Base-by-base conservation (phyloP, 2,797 vertebrate species). In the Cirrhinus molitorella region DNA sequence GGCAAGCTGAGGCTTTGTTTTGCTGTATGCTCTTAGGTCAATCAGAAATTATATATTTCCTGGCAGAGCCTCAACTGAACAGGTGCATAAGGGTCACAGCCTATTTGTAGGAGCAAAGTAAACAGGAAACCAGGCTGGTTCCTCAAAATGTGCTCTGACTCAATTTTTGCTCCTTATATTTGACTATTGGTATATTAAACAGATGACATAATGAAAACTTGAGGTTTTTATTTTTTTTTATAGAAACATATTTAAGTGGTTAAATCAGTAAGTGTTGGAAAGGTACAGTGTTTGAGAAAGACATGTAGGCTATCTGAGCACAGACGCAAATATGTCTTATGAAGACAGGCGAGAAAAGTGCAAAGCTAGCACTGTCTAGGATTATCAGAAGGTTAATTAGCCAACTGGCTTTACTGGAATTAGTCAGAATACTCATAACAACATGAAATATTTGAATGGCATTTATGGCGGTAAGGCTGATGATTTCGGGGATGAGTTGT, bases 171-270 rank as follows among this genome's bases (percentile, higher is more conserved):
- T 53, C 49, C 83, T 81, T 61, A 72, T 79, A 68, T 81, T 53
- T 43, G 87, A 89, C 73, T 81, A 89, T 87, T 82, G 66, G 90
- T 92, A 86, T 90, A 93, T 92, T 91, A 90, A 94, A 93, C 14
- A 21, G 49, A 68, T 53, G 17, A 5, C 23, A 72, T 72, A 77
- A 66, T 70, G 34, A 70, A 82, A 66, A 61, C 6, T 76, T 21
- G 37, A 23, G 25, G n/a, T n/a, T n/a, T n/a, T 78, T 71, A 75
- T 67, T 17, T 40, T 70, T 43, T 83, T 76, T 72, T 23, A 43
- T 74, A 75, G 34, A 23, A 51, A 73, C 9, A 25, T 57, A 43
- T 78, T 23, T 55, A 66, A 80, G 74, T 65, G 83, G 59, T 87
- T 25, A 87, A 91, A 88, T 51, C 40, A 66, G 83, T 34, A 83